These are phyloP conservation scores for Drosophila conformis DNA, from an alignment of 2,888 invertebrate species.

Conservation along the genomic window DNA sequence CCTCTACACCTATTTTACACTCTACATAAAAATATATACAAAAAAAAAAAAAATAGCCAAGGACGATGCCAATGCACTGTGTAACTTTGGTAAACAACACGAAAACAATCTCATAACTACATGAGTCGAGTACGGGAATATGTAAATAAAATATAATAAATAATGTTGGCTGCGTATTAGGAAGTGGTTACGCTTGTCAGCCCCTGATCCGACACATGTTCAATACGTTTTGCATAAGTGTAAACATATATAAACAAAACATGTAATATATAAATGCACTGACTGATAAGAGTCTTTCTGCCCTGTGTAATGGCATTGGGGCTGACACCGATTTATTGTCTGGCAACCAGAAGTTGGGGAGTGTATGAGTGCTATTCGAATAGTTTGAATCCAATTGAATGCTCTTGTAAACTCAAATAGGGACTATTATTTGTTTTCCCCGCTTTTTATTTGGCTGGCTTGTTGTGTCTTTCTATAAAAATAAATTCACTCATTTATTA, in stretches of 20 bases:
- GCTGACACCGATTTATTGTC: slow-evolving; percentile 19
- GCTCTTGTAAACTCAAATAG: slow-evolving; percentile 21
- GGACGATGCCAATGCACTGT: slow-evolving; percentile 26
- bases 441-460: neutral
- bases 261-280: slow-evolving; percentile 5
- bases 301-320: slow-evolving; percentile 31
- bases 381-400: slow-evolving; percentile 27
- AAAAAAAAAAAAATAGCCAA: slow-evolving; percentile 6
- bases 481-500: slow-evolving; percentile 52
- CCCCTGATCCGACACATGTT: slow-evolving; percentile 42
- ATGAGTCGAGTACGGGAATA: slow-evolving; percentile 20
- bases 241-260: neutral
- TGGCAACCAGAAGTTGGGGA: slow-evolving; percentile 13
- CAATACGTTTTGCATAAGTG: slow-evolving; percentile 13
- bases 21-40: neutral
- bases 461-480: slow-evolving; percentile 31
- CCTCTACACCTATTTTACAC: neutral
- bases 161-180: slow-evolving; percentile 70
- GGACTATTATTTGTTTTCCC: neutral
- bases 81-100: slow-evolving; percentile 33
- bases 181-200: slow-evolving; percentile 61
- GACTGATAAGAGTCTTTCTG: slow-evolving; percentile 56
- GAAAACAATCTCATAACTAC: slow-evolving; percentile 9
- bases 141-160: slow-evolving; percentile 59
- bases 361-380: slow-evolving; percentile 5